phyloP scores from a whole-genome alignment of 2,888 invertebrate species.

The Scaptomyza flava region DNA sequence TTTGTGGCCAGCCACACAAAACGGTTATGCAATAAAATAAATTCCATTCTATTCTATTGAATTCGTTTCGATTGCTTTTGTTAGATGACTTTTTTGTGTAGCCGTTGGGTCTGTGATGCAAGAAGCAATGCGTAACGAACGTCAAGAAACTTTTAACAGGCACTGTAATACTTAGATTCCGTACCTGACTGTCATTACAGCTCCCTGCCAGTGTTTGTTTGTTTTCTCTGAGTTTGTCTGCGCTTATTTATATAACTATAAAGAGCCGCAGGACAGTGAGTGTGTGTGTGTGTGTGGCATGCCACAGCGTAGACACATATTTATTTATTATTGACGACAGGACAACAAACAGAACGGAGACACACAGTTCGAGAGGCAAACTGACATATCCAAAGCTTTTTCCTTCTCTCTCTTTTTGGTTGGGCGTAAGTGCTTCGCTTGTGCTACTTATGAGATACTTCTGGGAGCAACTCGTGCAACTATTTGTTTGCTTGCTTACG shows the following conservation, averaged over 20 bases:
- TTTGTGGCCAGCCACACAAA: conserved; percentile 46
- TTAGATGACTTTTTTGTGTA: conserved; percentile 18
- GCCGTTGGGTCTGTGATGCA: conserved; percentile 14
- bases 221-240: conserved; percentile 11
- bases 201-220: neutral
- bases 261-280: conserved; percentile 6
- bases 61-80: conserved; percentile 15
- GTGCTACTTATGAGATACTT: conserved; percentile 69
- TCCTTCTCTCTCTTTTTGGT: neutral
- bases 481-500: conserved; percentile 64
- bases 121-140: conserved; percentile 22
- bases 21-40: conserved; percentile 65
- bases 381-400: no score
- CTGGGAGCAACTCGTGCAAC: conserved; percentile 58
- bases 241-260: conserved; percentile 26
- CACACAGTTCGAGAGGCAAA: no score
- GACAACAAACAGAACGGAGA: conserved; percentile 10
- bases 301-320: conserved; percentile 75
- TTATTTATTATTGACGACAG: conserved; percentile 66
- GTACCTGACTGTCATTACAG: conserved; percentile 28
- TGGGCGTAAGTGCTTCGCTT: conserved; percentile 69
- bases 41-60: conserved; percentile 45
- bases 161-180: conserved; percentile 54
- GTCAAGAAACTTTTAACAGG: conserved; percentile 25
- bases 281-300: conserved; percentile 54